phyloP scores from a whole-genome alignment of 2,797 vertebrate species.

The Epinephelus coioides region DNA sequence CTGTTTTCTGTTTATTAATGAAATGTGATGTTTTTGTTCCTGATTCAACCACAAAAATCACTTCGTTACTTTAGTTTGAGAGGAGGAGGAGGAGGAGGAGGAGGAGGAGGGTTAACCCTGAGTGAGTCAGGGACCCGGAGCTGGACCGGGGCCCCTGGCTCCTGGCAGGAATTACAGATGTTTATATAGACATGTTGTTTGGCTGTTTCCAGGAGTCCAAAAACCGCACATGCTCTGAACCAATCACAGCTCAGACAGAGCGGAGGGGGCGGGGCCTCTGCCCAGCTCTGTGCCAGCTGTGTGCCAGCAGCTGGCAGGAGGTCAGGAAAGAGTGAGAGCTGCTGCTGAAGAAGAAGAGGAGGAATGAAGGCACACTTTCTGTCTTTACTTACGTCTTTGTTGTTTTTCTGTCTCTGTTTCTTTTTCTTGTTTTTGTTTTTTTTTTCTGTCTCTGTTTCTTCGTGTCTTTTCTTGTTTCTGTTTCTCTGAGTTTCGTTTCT shows the following conservation, averaged over 20 bases:
- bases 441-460: neutral
- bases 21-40: too few relatives aligned
- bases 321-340: conserved; percentile 50
- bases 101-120: neutral
- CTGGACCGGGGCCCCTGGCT: neutral
- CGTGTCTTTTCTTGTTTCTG: neutral
- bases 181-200: conserved; percentile 43
- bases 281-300: conserved; percentile 5
- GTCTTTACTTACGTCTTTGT: neutral
- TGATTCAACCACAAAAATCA: too few relatives aligned
- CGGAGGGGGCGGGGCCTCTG: neutral
- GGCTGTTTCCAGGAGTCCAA: conserved; percentile 28
- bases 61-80: too few relatives aligned
- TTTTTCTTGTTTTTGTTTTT: neutral
- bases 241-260: conserved; percentile 28
- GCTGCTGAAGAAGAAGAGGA: neutral
- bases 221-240: conserved; percentile 4
- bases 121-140: conserved; percentile 8
- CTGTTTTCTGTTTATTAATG: too few relatives aligned
- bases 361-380: neutral
- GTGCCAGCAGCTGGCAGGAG: conserved; percentile 47
- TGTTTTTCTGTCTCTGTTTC: conserved; percentile 17
- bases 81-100: too few relatives aligned
- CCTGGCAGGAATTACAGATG: conserved; percentile 16
- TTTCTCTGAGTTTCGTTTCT: neutral